Percentiles rank a stretch among this genome's conserved stretches.
Conservation (phyloP, 2,888 invertebrate genomes). For the Eutolmus rufibarbis region DNA sequence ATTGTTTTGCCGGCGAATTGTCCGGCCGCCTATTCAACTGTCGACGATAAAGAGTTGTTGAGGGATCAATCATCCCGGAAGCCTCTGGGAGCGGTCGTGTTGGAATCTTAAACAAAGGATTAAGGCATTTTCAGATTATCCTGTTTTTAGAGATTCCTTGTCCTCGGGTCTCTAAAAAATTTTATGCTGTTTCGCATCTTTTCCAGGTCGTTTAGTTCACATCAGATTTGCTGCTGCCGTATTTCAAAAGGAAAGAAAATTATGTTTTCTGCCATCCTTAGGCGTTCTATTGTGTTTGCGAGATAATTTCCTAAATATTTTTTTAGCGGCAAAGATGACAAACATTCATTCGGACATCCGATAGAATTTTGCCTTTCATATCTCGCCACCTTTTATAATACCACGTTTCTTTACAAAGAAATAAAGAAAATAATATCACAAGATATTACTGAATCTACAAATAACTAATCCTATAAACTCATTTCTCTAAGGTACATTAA, state of each 20-base stretch:
- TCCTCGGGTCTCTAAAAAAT: not conserved
- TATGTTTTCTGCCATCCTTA: not conserved
- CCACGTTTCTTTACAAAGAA: not conserved
- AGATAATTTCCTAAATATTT: not conserved
- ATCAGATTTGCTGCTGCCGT: not conserved
- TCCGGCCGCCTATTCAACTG: conserved; percentile 25
- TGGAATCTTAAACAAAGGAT: conserved; percentile 42
- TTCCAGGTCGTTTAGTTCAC: not conserved
- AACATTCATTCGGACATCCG: not conserved
- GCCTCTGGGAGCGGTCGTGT: not conserved
- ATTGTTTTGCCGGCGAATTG: conserved; percentile 13
- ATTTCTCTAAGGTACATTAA: too few species aligned
- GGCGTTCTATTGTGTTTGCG: not conserved
- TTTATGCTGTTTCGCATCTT: not conserved
- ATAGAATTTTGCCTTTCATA: not conserved
- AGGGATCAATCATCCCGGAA: conserved; percentile 34
- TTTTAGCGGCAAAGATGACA: not conserved
- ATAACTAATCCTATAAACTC: too few species aligned
- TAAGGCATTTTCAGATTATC: conserved; percentile 45
- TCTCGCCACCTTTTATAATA: not conserved
- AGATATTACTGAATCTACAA: too few species aligned
- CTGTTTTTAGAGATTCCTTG: conserved; percentile 36
- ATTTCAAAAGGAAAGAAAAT: not conserved
- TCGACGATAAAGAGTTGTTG: conserved; percentile 32
- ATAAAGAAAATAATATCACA: not conserved